Evolutionary conservation across 2,113 vertebrate species (phyloP), one percentile per base, ranked within the genome.

Genomic region (Arenaria interpres): DNA sequence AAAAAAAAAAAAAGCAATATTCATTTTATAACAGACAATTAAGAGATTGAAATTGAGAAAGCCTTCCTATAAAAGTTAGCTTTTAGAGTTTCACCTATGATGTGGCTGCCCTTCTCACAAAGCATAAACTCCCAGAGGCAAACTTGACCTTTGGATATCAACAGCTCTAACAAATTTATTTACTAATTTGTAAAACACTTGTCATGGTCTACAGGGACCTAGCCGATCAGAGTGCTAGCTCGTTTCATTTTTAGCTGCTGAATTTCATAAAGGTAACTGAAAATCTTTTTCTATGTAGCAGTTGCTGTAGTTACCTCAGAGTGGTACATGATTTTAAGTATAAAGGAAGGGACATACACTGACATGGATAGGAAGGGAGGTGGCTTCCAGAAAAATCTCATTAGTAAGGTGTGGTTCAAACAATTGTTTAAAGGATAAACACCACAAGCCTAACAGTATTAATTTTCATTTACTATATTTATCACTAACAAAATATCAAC

Each of bases 341-440:
- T 43, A 73, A 90, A 84, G 53, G 48, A 95, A 91, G 41, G 45
- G 72, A 78, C 73, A 74, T 30, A 80, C 3, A 5, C 18, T 21
- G 51, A 90, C 32, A 81, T 35, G 57, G 88, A 95, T 45, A 87
- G 74, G 85, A 95, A 96, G 82, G 93, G 93, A 96, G 71, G 90
- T 59, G 78, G n/a, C 78, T 91, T 94, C 85, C 85, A 89, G 71
- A 79, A 94, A 84, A 94, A 80, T 67, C 45, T 76, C 62, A 72
- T 85, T 82, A 91, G 22, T 85, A 85, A 88, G 89, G 59, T 91
- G 75, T 91, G 85, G 85, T 88, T 79, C 71, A 90, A 97, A 72
- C 67, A 74, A n/a, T n/a, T 94, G 53, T 69, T 91, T 88, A 67
- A 85, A 85, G 48, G 59, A 73, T 85, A 88, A 94, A 62, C 5